phyloP scores from a whole-genome alignment of 2,113 vertebrate genomes.

The Amphilophus citrinellus region DNA sequence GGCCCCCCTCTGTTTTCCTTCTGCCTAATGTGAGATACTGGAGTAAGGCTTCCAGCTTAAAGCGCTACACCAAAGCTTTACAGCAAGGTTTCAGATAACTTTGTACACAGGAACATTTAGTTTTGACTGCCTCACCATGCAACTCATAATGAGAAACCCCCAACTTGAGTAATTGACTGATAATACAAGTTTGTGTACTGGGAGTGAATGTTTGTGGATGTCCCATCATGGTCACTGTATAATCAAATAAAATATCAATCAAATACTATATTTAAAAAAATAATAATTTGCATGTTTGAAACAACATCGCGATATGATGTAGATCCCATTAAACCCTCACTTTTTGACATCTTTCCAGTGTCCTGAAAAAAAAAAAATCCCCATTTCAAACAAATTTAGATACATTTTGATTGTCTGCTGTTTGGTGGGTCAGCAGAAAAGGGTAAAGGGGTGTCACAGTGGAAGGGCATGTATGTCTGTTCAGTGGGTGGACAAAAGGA shows the following conservation, averaged over 20 bases:
- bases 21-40: constrained; percentile 35
- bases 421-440: background rate
- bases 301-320: background rate
- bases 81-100: constrained; percentile 16
- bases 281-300: background rate
- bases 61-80: background rate
- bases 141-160: background rate
- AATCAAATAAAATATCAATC: background rate
- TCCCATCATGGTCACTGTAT: background rate
- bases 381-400: background rate
- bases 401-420: background rate
- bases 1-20: constrained; percentile 8
- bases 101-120: background rate
- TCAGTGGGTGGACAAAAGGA: background rate
- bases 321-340: background rate
- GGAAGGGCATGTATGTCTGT: background rate
- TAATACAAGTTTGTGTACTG: background rate
- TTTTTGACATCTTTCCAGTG: background rate
- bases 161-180: background rate
- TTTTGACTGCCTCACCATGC: background rate
- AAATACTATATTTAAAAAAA: background rate
- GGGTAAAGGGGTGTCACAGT: background rate
- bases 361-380: background rate
- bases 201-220: background rate
- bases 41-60: constrained; percentile 28